A percentile compares a stretch with the other conserved stretches of the same genome.
Evolutionary conservation across 2,113 vertebrate genomes (phyloP).

Genomic region (Rhea americana): DNA sequence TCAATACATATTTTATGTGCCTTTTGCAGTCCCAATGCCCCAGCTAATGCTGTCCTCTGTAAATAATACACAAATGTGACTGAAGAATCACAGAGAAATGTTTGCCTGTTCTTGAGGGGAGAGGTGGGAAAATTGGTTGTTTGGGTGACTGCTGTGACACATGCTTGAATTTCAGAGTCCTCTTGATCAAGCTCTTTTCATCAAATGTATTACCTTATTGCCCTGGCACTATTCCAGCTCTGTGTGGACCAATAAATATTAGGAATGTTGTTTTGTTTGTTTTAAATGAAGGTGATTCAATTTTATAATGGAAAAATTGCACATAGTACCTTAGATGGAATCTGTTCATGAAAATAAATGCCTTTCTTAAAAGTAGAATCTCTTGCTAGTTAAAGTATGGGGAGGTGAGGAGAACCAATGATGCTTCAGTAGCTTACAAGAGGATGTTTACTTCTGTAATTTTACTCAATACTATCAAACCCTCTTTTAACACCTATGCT

Average conservation of each 20-base stretch:
- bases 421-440: background rate
- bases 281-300: background rate
- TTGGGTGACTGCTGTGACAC: background rate
- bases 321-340: background rate
- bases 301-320: constrained; percentile 10
- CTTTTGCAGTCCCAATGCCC: background rate
- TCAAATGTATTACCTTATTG: background rate
- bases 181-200: background rate
- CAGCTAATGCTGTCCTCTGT: background rate
- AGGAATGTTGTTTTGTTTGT: background rate
- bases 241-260: background rate
- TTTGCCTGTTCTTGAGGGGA: background rate
- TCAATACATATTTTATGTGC: fast-evolving
- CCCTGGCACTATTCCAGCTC: background rate
- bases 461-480: background rate
- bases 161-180: background rate
- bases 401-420: background rate
- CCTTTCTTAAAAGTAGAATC: background rate
- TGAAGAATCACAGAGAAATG: background rate
- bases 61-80: background rate
- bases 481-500: background rate
- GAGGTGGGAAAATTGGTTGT: background rate
- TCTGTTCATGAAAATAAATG: background rate
- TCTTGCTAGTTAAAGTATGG: background rate
- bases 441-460: background rate